A percentile compares a stretch with the other conserved stretches of the same genome.
These are phyloP conservation scores for Rosalia funebris DNA, from an alignment of 2,888 invertebrate species.

Conservation along the genomic window DNA sequence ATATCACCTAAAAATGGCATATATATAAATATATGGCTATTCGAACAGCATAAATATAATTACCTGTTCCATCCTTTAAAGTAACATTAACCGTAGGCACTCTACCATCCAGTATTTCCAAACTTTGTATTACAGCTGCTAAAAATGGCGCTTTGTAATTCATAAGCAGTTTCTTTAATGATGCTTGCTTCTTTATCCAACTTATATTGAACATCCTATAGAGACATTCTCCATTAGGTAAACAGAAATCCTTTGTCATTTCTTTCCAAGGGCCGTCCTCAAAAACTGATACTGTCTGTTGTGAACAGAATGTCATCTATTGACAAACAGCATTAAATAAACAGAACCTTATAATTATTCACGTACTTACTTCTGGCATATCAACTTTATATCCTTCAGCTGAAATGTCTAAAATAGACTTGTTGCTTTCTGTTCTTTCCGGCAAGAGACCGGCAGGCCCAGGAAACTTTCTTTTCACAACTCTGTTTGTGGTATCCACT, in stretches of 20 bases:
- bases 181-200: slow-evolving; percentile 54
- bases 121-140: slow-evolving; percentile 52
- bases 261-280: slow-evolving; percentile 50
- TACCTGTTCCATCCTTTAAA: slow-evolving; percentile 56
- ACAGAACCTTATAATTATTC: no score
- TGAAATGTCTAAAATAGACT: slow-evolving; percentile 28
- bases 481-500: slow-evolving; percentile 31
- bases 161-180: slow-evolving; percentile 44
- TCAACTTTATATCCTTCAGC: slow-evolving; percentile 6
- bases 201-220: slow-evolving; percentile 54
- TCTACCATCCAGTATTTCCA: slow-evolving; percentile 48
- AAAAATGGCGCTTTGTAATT: slow-evolving; percentile 57
- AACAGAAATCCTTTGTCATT: slow-evolving; percentile 48
- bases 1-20: slow-evolving; percentile 52
- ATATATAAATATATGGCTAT: slow-evolving; percentile 12
- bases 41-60: background rate
- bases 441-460: slow-evolving; percentile 52
- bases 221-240: slow-evolving; percentile 26
- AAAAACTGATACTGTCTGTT: slow-evolving; percentile 47
- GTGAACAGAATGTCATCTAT: slow-evolving; percentile 48
- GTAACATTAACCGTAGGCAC: slow-evolving; percentile 48
- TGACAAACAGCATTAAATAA: slow-evolving; percentile 27
- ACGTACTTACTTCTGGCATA: slow-evolving; percentile 11
- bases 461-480: slow-evolving; percentile 49
- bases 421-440: slow-evolving; percentile 30